Base-by-base conservation (phyloP, 2,888 invertebrate genomes). In the Eledona agricola region DNA sequence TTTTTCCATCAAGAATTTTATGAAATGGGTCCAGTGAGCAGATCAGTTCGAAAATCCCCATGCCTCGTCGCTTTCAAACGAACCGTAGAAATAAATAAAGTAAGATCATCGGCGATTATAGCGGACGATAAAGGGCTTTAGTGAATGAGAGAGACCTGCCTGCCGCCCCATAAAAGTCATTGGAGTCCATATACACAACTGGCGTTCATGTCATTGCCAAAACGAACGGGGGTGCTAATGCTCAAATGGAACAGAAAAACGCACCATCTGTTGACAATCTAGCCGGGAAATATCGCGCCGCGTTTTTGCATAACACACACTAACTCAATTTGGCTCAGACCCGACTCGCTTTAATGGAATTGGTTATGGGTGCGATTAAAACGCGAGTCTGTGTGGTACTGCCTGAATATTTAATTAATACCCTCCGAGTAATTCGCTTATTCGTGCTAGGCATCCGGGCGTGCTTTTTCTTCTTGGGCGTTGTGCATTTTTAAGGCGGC, bases 231-330 rank as follows among this genome's bases (percentile, higher is more conserved):
- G 74, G 74, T 72, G 73, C 72, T 77, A 77, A 77, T 75, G 76
- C 74, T 73, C 69, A 77, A 77, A 77, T 77, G 77, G 77, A 73
- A 77, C 70, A 77, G 77, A 77, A 77, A 77, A 77, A 75, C 72
- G 65, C 72, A 77, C 77, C 78, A 78, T 78, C 77, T 78, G 78
- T 72, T 77, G 73, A 72, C 75, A 75, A 77, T 77, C 75, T 68
- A 68, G 59, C 53, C 57, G 53, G 43, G 59, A 69, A 69, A 64
- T 65, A 51, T 59, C 50, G 43, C 57, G 58, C 51, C 56, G 53
- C 61, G 63, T 71, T 71, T 71, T 72, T 70, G 70, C 70, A 71
- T 70, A 65, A 63, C 52, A 15, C 17, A 20, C 53, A 43, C 58
- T 66, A 70, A 71, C 66, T 66, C 68, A 66, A 71, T 71, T 69